These are phyloP conservation scores for Zenarchopterus dispar DNA, from an alignment of 2,797 vertebrate species.

Conservation along the genomic window DNA sequence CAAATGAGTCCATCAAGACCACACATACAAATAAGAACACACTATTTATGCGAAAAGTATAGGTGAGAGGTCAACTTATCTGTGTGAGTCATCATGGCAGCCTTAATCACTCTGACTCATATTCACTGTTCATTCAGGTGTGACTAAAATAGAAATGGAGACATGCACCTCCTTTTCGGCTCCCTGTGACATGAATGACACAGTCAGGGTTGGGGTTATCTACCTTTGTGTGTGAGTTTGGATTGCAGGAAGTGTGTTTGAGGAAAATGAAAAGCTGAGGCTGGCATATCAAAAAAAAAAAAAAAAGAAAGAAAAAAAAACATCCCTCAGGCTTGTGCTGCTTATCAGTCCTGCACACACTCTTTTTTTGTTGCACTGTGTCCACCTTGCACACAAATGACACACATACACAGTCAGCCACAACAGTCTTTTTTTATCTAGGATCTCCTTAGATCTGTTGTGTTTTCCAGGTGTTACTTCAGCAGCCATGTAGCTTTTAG, in stretches of 20 bases:
- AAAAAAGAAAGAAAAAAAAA: too few relatives aligned
- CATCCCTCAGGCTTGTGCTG: constrained; percentile 46
- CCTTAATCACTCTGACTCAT: constrained; percentile 60
- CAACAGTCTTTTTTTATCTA: constrained; percentile 64
- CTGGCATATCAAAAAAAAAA: constrained; percentile 44
- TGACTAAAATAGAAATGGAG: constrained; percentile 34
- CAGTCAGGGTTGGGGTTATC: constrained; percentile 54
- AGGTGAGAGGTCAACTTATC: constrained; percentile 54
- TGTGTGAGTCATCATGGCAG: constrained; percentile 51
- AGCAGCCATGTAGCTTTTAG: constrained; percentile 64
- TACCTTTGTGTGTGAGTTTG: constrained; percentile 31
- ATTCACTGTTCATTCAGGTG: constrained; percentile 51
- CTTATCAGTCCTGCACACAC: constrained; percentile 71
- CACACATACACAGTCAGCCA: constrained; percentile 42
- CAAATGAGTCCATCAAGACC: constrained; percentile 44
- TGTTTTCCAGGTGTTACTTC: constrained; percentile 50
- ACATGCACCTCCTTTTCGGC: constrained; percentile 48
- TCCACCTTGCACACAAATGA: constrained; percentile 41
- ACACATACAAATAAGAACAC: constrained; percentile 18
- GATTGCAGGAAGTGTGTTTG: constrained; percentile 57
- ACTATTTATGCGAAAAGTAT: constrained; percentile 21
- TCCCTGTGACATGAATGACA: constrained; percentile 50
- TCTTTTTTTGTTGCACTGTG: constrained; percentile 35
- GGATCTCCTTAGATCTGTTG: constrained; percentile 53
- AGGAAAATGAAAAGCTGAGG: constrained; percentile 65